Evolutionary conservation across 2,797 vertebrate species (phyloP).

Genomic region (Netta rufina): DNA sequence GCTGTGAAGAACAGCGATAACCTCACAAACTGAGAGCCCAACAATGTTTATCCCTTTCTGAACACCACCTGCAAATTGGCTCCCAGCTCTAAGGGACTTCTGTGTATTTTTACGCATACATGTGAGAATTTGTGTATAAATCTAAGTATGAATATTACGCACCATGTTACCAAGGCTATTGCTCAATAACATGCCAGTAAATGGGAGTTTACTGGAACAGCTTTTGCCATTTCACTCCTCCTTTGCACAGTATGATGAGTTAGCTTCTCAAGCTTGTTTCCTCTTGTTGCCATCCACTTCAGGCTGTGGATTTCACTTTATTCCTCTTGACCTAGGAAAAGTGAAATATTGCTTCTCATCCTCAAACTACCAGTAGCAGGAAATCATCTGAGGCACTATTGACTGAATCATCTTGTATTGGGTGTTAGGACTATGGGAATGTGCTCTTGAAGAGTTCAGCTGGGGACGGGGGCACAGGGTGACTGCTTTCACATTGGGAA

Average conservation of each 20-base stretch:
- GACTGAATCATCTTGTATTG: neutral
- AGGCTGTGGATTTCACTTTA: neutral
- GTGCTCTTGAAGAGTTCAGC: neutral
- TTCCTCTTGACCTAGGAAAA: neutral
- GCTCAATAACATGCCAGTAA: conserved; percentile 53
- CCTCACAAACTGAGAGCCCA: neutral
- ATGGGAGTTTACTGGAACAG: neutral
- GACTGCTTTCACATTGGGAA: neutral
- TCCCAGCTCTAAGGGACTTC: neutral
- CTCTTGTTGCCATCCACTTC: neutral
- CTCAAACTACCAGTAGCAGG: neutral
- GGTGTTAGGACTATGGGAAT: neutral
- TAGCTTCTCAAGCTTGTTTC: neutral
- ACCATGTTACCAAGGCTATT: neutral
- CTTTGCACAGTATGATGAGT: neutral
- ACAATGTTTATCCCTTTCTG: neutral
- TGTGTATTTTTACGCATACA: neutral
- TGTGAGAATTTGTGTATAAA: neutral
- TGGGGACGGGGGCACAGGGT: neutral
- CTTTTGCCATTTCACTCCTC: neutral
- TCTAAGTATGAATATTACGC: neutral
- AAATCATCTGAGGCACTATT: neutral
- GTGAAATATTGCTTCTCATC: neutral
- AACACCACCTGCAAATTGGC: neutral
- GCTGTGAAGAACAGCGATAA: neutral